phyloP scores from a whole-genome alignment of 2,113 vertebrate species.

The Reinhardtius hippoglossoides region DNA sequence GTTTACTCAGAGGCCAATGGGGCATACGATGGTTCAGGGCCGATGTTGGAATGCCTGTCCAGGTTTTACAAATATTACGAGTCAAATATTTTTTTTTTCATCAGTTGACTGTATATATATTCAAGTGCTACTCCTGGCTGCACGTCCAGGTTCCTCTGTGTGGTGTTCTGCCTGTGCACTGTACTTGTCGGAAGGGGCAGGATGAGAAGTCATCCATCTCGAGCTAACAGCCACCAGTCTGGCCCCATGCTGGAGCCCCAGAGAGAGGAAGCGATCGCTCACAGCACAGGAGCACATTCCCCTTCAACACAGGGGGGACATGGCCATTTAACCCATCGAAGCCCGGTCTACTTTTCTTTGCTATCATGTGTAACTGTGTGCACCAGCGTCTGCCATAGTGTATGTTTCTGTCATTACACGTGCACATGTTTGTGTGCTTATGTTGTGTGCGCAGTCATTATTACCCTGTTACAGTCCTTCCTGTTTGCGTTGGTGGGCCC shows the following conservation, averaged over 20 bases:
- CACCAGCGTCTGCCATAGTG: slow-evolving; percentile 38
- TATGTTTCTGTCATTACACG: slow-evolving; percentile 33
- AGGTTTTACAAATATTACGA: no score
- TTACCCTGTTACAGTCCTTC: slow-evolving; percentile 30
- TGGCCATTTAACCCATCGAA: slow-evolving; percentile 81
- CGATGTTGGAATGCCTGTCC: no score
- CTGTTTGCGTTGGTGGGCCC: slow-evolving; percentile 60
- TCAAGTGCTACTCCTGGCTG: slow-evolving; percentile 20
- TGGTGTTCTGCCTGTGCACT: slow-evolving; percentile 73
- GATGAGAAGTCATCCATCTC: slow-evolving; percentile 82
- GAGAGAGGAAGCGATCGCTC: slow-evolving; percentile 85
- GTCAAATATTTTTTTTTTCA: no score
- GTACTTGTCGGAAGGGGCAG: slow-evolving; percentile 74
- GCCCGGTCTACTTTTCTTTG: slow-evolving; percentile 70
- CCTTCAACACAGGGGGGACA: slow-evolving; percentile 78
- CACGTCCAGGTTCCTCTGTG: slow-evolving; percentile 51
- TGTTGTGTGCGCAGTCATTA: slow-evolving; percentile 41
- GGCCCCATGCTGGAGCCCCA: slow-evolving; percentile 80
- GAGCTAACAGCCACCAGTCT: slow-evolving; percentile 82
- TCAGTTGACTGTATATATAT: not conserved
- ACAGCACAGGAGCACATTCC: slow-evolving; percentile 80
- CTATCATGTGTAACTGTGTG: slow-evolving; percentile 31
- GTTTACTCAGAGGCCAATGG: no score
- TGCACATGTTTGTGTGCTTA: slow-evolving; percentile 24
- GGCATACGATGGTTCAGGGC: no score